Evolutionary conservation across 2,888 invertebrate genomes (phyloP).

Genomic region (Trichogramma evanescens): DNA sequence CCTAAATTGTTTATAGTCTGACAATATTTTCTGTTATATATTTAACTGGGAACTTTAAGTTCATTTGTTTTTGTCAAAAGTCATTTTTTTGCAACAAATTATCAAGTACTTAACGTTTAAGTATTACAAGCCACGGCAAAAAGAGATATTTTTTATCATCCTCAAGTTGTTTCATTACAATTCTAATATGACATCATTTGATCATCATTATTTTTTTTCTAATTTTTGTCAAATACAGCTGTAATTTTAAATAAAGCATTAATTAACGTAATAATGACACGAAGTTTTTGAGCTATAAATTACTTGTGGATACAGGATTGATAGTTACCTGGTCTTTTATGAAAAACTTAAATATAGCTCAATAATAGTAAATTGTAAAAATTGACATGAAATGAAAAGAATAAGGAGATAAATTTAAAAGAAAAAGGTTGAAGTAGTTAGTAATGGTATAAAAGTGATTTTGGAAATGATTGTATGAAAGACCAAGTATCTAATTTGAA

Average conservation of each 20-base stretch:
- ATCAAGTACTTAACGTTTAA: slow-evolving; percentile 42
- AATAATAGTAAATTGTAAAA: slow-evolving; percentile 6
- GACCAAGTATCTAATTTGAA: slow-evolving; percentile 44
- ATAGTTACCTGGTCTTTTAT: slow-evolving; percentile 41
- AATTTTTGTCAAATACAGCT: slow-evolving; percentile 44
- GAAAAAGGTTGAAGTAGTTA: not conserved
- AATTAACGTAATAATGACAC: slow-evolving; percentile 39
- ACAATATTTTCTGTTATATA: slow-evolving; percentile 37
- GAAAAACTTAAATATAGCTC: slow-evolving; percentile 1
- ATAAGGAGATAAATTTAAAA: not conserved
- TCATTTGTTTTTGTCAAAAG: slow-evolving; percentile 15
- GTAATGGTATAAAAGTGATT: no score
- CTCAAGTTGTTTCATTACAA: slow-evolving; percentile 40
- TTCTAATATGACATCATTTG: slow-evolving; percentile 42
- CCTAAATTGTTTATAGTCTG: slow-evolving; percentile 40
- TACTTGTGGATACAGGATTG: slow-evolving; percentile 35
- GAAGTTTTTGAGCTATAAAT: slow-evolving; percentile 37
- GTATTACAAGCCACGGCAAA: slow-evolving; percentile 40
- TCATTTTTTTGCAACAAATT: slow-evolving; percentile 40
- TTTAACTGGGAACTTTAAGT: slow-evolving; percentile 19
- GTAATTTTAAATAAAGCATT: slow-evolving; percentile 47
- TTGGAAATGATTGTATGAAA: slow-evolving; percentile 20
- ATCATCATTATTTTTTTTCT: no score
- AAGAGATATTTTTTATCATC: slow-evolving; percentile 38
- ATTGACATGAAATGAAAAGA: not conserved